These are phyloP conservation scores for Scomber scombrus DNA, from an alignment of 2,113 vertebrate species.

Conservation along the genomic window DNA sequence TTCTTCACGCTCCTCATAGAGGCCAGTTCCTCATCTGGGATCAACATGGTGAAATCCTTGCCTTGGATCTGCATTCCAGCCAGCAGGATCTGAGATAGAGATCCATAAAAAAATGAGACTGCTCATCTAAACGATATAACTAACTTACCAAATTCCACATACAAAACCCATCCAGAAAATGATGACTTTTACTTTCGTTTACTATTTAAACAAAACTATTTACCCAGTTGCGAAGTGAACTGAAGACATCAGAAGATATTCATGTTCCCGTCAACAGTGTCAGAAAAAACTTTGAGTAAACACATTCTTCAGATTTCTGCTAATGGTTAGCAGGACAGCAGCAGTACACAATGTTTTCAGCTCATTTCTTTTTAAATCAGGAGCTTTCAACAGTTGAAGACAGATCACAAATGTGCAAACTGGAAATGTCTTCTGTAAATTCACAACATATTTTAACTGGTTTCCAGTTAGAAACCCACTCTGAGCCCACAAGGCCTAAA, in stretches of 20 bases:
- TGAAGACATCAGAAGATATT: not conserved
- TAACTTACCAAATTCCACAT: not conserved
- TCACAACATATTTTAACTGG: not conserved
- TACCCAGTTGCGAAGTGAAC: not conserved
- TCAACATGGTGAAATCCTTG: slow-evolving; percentile 77
- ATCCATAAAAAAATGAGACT: not conserved
- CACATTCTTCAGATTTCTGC: slow-evolving; percentile 44
- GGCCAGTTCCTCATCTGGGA: slow-evolving; percentile 91
- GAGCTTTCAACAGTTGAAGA: not conserved
- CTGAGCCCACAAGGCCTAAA: not conserved
- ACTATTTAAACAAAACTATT: not conserved
- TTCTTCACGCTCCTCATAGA: slow-evolving; percentile 87
- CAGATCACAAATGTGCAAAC: not conserved
- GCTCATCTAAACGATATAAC: not conserved
- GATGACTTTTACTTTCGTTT: too few species aligned
- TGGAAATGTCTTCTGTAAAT: not conserved
- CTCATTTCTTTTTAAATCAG: too few species aligned
- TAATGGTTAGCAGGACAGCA: slow-evolving; percentile 15
- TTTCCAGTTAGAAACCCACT: not conserved
- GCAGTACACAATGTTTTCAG: not conserved
- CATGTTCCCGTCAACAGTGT: not conserved
- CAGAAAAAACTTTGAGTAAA: slow-evolving; percentile 6
- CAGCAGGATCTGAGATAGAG: slow-evolving; percentile 87
- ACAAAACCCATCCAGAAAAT: too few species aligned
- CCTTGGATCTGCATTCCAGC: slow-evolving; percentile 88